phyloP scores from a whole-genome alignment of 2,113 vertebrate genomes.

The Marmota monax region DNA sequence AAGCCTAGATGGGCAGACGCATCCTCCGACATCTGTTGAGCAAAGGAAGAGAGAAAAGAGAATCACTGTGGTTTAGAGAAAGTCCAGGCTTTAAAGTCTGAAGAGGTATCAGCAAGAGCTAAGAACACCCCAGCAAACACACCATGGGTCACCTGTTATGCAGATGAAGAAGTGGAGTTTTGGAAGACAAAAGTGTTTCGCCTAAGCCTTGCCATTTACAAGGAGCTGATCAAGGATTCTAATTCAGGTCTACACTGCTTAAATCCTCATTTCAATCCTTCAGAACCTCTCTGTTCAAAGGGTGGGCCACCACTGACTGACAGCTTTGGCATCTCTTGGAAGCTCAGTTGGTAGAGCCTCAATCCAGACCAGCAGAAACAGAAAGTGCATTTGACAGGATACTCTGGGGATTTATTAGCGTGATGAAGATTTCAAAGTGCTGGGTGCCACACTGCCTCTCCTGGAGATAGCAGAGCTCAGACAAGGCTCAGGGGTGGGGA shows the following conservation, averaged over 20 bases:
- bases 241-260: too few species aligned
- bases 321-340: neutral
- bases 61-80: neutral
- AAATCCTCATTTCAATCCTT: neutral
- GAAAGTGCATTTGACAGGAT: neutral
- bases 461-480: neutral
- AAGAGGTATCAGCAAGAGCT: neutral
- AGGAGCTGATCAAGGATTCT: neutral
- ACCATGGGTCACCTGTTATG: neutral
- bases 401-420: neutral
- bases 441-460: neutral
- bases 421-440: fast-evolving
- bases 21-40: conserved; percentile 80
- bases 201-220: neutral
- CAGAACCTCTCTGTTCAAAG: neutral
- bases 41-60: conserved; percentile 77
- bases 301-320: too few species aligned
- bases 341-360: neutral
- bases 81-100: neutral
- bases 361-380: neutral
- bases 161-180: neutral
- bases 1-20: conserved; percentile 77
- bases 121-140: neutral
- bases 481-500: neutral
- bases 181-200: neutral